phyloP scores from a whole-genome alignment of 2,113 vertebrate species.

The Phyllopteryx taeniolatus region DNA sequence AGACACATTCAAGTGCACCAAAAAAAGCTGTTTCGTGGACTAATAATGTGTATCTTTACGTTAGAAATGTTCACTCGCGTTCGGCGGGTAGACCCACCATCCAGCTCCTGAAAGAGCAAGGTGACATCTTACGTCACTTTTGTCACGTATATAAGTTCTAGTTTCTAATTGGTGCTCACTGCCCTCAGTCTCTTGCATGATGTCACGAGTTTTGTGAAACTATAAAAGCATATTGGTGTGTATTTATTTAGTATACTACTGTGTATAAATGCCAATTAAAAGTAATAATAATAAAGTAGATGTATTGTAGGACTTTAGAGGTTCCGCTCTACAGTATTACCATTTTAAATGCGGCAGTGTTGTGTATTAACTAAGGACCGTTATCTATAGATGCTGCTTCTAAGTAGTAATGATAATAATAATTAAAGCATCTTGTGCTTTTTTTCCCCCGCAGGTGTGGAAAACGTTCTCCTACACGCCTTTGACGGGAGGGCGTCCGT shows the following conservation, averaged over 20 bases:
- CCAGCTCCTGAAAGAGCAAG: conserved; percentile 88
- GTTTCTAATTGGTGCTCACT: too few species aligned
- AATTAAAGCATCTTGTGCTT: neutral
- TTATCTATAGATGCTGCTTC: neutral
- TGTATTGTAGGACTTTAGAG: too few species aligned
- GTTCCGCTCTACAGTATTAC: too few species aligned
- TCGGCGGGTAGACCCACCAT: conserved; percentile 96
- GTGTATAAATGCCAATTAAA: too few species aligned
- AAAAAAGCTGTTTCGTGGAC: neutral
- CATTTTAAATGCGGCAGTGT: too few species aligned
- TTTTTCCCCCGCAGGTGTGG: conserved; percentile 73
- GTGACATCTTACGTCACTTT: conserved; percentile 58
- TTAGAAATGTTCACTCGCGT: conserved; percentile 94
- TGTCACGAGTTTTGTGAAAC: too few species aligned
- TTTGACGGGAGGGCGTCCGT: conserved; percentile 93
- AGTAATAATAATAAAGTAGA: too few species aligned
- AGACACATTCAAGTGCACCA: neutral
- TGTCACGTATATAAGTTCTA: neutral
- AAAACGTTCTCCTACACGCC: conserved; percentile 88
- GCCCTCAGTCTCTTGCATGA: too few species aligned
- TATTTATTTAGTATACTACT: too few species aligned
- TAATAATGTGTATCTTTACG: conserved; percentile 12
- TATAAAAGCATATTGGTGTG: too few species aligned
- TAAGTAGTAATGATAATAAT: neutral
- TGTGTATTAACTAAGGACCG: too few species aligned